Percentiles rank a stretch among this genome's conserved stretches.
phyloP scores from a whole-genome alignment of 2,113 vertebrate genomes.

The Takifugu bimaculatus region DNA sequence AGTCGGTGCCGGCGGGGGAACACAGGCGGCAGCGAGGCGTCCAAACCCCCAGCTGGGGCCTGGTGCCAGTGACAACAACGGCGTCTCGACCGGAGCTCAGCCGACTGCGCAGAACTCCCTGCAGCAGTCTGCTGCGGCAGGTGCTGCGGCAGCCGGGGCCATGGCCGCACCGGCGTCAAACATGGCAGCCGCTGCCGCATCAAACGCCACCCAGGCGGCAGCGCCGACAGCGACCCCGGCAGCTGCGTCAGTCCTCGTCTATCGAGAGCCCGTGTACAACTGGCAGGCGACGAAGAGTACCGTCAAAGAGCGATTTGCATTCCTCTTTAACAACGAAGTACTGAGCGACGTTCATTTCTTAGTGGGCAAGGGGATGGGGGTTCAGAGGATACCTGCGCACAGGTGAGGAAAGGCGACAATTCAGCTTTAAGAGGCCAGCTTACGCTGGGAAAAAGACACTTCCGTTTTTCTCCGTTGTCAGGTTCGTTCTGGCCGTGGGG shows the following conservation, averaged over 20 bases:
- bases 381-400: slow-evolving; percentile 93
- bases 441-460: neutral
- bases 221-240: slow-evolving; percentile 66
- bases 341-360: slow-evolving; percentile 96
- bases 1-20: slow-evolving; percentile 50
- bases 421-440: neutral
- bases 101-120: slow-evolving; percentile 70
- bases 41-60: slow-evolving; percentile 78
- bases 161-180: slow-evolving; percentile 69
- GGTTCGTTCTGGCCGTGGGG: slow-evolving; percentile 94
- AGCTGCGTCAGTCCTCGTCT: slow-evolving; percentile 76
- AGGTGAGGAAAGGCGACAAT: slow-evolving; percentile 67
- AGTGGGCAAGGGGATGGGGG: slow-evolving; percentile 90
- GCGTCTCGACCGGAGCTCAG: slow-evolving; percentile 62
- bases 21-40: slow-evolving; percentile 62
- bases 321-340: slow-evolving; percentile 95
- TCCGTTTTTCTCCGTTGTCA: slow-evolving; percentile 37
- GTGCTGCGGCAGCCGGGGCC: slow-evolving; percentile 61
- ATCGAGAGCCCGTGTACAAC: slow-evolving; percentile 89
- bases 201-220: slow-evolving; percentile 53
- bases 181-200: slow-evolving; percentile 64
- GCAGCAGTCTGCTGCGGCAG: slow-evolving; percentile 67
- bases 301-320: slow-evolving; percentile 90
- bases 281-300: slow-evolving; percentile 96
- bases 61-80: slow-evolving; percentile 70